Evolutionary conservation across 2,113 vertebrate genomes (phyloP).

Genomic region (Sterrhoptilus dennistouni): DNA sequence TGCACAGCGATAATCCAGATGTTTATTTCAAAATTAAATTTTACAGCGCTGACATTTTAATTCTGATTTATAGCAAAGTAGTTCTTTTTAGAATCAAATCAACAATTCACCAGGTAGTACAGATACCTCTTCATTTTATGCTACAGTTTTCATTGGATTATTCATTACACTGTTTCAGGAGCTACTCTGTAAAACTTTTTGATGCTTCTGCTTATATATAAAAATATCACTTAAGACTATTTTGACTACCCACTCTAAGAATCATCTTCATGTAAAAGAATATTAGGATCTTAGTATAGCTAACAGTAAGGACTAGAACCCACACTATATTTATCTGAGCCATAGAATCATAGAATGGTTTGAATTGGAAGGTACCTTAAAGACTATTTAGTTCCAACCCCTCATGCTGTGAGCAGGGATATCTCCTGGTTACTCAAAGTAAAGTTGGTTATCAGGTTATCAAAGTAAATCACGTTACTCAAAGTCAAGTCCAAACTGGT

Average conservation of each 20-base stretch:
- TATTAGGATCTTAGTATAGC: neutral
- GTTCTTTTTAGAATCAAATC: neutral
- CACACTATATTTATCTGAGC: neutral
- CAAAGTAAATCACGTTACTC: neutral
- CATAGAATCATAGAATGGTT: neutral
- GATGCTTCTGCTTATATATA: neutral
- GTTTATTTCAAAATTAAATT: neutral
- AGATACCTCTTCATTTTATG: neutral
- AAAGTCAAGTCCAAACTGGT: neutral
- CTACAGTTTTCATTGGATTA: neutral
- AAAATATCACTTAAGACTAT: neutral
- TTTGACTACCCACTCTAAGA: neutral
- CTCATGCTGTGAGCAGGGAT: accelerated
- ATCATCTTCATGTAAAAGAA: neutral
- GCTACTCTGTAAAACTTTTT: neutral
- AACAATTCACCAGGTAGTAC: neutral
- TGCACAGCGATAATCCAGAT: neutral
- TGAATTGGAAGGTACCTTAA: neutral
- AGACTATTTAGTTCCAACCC: neutral
- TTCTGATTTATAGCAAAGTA: neutral
- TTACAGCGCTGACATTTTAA: neutral
- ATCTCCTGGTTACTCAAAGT: neutral
- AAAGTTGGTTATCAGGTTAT: no score
- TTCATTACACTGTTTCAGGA: neutral
- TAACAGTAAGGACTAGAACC: neutral